Evolutionary conservation across 2,113 vertebrate species (phyloP), one percentile per base, ranked within the genome.

Genomic region (Laterallus jamaicensis): DNA sequence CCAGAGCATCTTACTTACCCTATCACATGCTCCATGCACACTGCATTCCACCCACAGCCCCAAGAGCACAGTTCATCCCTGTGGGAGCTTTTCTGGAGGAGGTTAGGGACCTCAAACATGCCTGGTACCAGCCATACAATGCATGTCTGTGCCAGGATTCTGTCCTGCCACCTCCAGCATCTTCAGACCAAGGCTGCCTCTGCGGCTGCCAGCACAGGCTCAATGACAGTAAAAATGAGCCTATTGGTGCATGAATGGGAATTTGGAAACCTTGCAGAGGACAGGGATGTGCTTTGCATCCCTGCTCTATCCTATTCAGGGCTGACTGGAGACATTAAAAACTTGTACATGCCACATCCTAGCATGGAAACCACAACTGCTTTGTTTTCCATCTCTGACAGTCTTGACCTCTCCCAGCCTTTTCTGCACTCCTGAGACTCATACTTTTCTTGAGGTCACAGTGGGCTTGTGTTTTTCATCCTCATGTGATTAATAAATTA

Each of bases 401-500:
- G 59, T 4, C 56, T 52, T 93, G 94, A 91, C 82, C 91, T 97
- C 94, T 96, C 96, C 93, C 95, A 92, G 95, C 84, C 93, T 66
- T 88, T 49, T 0, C 0, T 37, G 39, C 75, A 52, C 92, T 70
- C 92, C 78, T 0, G 31, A 95, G 95, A 89, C 89, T 92, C 92
- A 81, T 84, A 35, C 84, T 96, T 91, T 50, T 69, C 86, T 85
- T 0, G 0, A 90, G 84, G 92, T 77, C 78, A 74, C 85, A 90
- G 68, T 21, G 28, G 71, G 75, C 52, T 83, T 93, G 40, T 91
- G 81, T 47, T 94, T 96, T 90, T 47, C 87, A 63, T 88, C 84
- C 92, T 94, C 90, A 39, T 82, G 93, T 80, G 92, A 94, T 94
- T 95, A 96, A 96, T 95, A 94, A 97, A 95, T 96, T 93, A 92